A percentile compares a stretch with the other conserved stretches of the same genome.
These are phyloP conservation scores for Mechanitis messenoides DNA, from an alignment of 2,888 invertebrate genomes.

Conservation along the genomic window DNA sequence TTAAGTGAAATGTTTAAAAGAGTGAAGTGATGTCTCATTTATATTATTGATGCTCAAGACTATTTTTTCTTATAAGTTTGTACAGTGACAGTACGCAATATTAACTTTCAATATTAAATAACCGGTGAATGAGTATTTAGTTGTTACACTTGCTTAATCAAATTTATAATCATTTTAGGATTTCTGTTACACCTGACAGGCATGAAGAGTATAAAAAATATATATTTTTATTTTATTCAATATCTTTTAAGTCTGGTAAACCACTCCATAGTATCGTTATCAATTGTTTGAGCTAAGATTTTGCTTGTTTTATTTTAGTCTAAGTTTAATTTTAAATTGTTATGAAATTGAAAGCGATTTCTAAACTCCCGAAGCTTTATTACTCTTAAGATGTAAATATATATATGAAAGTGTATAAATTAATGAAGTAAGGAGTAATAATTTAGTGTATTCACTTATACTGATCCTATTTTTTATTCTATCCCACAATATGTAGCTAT, in stretches of 20 bases:
- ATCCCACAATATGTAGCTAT: not conserved
- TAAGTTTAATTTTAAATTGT: constrained; percentile 14
- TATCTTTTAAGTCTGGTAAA: not conserved
- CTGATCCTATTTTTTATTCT: not conserved
- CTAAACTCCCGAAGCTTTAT: constrained; percentile 39
- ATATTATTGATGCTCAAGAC: too few species aligned
- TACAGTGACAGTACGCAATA: too few species aligned
- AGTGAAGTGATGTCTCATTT: too few species aligned
- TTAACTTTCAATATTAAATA: too few species aligned
- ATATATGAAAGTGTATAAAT: constrained; percentile 11
- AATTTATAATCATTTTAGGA: too few species aligned
- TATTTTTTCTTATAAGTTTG: too few species aligned
- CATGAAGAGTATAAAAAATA: too few species aligned
- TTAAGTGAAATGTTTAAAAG: too few species aligned
- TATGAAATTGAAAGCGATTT: constrained; percentile 21
- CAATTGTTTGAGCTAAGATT: constrained; percentile 9
- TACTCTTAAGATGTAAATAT: constrained; percentile 28
- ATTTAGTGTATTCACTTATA: not conserved
- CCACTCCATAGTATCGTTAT: not conserved
- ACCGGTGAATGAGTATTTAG: too few species aligned
- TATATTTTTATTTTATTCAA: not conserved
- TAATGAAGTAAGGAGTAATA: constrained; percentile 2
- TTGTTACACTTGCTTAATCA: too few species aligned
- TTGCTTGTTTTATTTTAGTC: constrained; percentile 18
- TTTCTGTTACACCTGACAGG: too few species aligned